Evolutionary conservation across 2,113 vertebrate genomes (phyloP).

Genomic region (Ramphastos sulfuratus): DNA sequence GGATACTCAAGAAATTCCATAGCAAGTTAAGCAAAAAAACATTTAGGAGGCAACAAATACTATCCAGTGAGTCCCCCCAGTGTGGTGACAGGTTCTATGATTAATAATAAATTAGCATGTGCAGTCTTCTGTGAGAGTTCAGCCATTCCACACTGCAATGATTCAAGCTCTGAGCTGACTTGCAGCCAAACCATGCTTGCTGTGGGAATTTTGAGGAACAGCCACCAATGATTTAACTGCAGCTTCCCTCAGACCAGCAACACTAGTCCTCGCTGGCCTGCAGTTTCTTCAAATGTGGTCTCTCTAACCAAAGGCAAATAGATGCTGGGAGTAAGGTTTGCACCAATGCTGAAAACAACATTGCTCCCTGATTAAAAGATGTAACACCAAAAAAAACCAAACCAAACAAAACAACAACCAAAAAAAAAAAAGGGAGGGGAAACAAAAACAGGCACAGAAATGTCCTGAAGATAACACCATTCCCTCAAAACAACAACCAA

Average conservation of each 20-base stretch:
- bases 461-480: neutral
- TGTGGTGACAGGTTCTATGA: neutral
- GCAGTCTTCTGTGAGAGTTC: neutral
- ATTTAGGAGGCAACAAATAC: neutral
- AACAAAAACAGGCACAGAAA: neutral
- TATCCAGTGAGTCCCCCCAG: neutral
- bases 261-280: neutral
- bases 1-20: neutral
- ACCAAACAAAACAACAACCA: too few species aligned
- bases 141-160: neutral
- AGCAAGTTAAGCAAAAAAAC: neutral
- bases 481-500: neutral
- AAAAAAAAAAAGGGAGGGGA: too few species aligned
- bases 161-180: neutral
- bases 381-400: too few species aligned
- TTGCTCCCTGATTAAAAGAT: too few species aligned
- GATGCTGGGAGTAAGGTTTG: neutral
- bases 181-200: neutral
- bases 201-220: neutral
- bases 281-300: neutral
- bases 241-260: neutral
- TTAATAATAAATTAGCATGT: neutral
- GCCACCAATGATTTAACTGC: neutral
- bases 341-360: neutral
- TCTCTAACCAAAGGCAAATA: neutral